These are phyloP conservation scores for Dasyprocta punctata DNA, from an alignment of 2,113 vertebrate genomes.

Conservation along the genomic window DNA sequence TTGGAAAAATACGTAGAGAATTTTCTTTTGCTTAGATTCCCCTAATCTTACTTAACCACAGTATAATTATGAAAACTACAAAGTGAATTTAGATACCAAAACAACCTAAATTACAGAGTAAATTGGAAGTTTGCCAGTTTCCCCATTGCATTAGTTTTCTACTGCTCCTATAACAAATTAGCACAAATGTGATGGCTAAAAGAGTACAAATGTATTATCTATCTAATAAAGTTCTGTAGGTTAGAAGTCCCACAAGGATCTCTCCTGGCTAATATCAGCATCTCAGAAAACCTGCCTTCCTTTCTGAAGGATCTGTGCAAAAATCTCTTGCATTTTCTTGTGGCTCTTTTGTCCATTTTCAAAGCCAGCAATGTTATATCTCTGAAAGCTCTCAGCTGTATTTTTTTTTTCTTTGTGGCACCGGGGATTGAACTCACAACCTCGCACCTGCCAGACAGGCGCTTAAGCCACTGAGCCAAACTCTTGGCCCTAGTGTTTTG, in stretches of 20 bases:
- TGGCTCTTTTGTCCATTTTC: neutral
- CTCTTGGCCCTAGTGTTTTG: no score
- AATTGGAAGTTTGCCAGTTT: constrained; percentile 9
- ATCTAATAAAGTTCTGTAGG: neutral
- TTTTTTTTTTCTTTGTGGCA: no score
- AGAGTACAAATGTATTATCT: neutral
- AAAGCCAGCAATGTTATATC: neutral
- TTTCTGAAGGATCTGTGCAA: neutral
- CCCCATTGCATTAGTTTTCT: neutral
- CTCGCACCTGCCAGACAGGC: no score
- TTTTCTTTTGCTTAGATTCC: constrained; percentile 34
- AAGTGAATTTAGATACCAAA: neutral
- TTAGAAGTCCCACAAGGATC: neutral
- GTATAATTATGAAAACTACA: constrained; percentile 24
- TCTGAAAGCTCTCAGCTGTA: no score
- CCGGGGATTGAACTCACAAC: no score
- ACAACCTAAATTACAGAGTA: neutral
- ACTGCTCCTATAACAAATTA: neutral
- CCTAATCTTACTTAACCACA: neutral
- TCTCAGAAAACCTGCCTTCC: neutral
- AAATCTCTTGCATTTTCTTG: neutral
- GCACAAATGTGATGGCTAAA: neutral
- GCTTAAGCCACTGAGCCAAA: no score
- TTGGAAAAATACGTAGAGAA: neutral
- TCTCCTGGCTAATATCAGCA: neutral